Evolutionary conservation across 2,113 vertebrate species (phyloP).

Genomic region (Anhinga rufa): DNA sequence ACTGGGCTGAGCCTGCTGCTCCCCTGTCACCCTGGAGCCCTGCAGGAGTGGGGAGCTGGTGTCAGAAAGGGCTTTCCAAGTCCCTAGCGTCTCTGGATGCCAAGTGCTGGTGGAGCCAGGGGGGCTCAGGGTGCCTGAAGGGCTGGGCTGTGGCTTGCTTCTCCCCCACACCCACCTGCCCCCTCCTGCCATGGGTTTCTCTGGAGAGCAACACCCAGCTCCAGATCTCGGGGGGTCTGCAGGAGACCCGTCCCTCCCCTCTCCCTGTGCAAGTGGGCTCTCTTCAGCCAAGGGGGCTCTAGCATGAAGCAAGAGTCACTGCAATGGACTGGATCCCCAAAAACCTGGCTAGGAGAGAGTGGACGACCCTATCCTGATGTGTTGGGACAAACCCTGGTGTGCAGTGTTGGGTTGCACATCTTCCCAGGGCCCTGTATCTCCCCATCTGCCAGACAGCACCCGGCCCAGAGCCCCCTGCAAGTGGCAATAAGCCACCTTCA

Average conservation of each 20-base stretch:
- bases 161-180: not conserved
- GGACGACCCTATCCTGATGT: accelerated
- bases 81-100: not conserved
- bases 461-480: not conserved
- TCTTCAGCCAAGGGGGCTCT: not conserved
- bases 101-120: not conserved
- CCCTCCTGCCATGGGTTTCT: not conserved
- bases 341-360: not conserved
- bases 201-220: not conserved
- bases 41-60: not conserved
- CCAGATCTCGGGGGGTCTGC: not conserved
- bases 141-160: not conserved
- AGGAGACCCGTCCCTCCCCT: not conserved
- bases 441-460: not conserved
- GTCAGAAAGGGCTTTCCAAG: not conserved
- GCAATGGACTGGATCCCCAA: accelerated
- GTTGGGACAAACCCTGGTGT: not conserved
- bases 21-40: not conserved
- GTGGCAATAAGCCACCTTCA: not conserved
- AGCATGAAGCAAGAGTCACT: not conserved
- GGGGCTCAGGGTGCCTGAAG: not conserved
- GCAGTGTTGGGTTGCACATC: not conserved
- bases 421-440: not conserved
- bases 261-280: not conserved
- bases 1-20: not conserved